A percentile compares a stretch with the other conserved stretches of the same genome.
phyloP scores from a whole-genome alignment of 2,113 vertebrate genomes.

The Pterocles burchelli region DNA sequence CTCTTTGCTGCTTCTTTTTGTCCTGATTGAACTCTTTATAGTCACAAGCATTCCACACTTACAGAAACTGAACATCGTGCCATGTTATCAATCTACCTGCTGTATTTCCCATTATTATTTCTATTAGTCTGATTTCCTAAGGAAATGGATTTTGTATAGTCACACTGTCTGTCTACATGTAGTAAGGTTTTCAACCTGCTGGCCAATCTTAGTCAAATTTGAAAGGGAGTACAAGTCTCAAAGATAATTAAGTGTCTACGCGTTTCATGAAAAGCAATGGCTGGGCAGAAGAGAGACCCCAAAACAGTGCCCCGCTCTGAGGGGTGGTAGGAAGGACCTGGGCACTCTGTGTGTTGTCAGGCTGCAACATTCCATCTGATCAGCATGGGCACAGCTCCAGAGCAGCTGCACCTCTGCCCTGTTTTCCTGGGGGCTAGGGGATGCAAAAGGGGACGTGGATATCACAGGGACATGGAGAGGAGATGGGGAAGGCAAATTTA shows the following conservation, averaged over 20 bases:
- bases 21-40: neutral
- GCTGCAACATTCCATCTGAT: neutral
- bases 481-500: neutral
- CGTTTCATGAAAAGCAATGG: neutral
- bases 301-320: neutral
- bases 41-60: neutral
- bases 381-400: neutral
- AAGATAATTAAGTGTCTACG: neutral
- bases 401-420: neutral
- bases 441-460: neutral
- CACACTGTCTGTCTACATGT: neutral
- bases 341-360: accelerated
- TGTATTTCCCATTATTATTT: neutral
- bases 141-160: neutral
- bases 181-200: neutral
- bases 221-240: neutral
- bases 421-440: neutral
- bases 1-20: neutral
- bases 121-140: conserved; percentile 1
- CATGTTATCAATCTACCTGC: neutral
- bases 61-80: neutral
- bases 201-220: neutral
- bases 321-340: neutral
- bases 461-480: neutral
- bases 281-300: neutral